These are phyloP conservation scores for Allophyes oxyacanthae DNA, from an alignment of 2,888 invertebrate species.

Conservation along the genomic window DNA sequence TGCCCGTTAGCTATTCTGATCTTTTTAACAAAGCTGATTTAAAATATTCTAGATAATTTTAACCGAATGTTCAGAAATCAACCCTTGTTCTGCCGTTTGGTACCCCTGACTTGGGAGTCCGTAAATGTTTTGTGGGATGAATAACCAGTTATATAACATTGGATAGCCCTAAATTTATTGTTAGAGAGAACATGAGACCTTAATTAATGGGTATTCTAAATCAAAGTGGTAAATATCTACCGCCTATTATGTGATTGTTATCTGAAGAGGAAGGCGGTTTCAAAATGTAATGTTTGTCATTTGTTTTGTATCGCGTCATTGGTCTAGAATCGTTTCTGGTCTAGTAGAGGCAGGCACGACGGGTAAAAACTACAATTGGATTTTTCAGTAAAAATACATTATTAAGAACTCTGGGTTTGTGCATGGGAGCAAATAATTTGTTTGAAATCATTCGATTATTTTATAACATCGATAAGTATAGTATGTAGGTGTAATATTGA, in stretches of 20 bases:
- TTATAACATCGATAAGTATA: no score
- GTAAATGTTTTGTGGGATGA: conserved; percentile 40
- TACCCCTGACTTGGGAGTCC: conserved; percentile 32
- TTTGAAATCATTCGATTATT: no score
- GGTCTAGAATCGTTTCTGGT: background rate
- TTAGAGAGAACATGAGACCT: conserved; percentile 45
- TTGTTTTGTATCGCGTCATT: background rate
- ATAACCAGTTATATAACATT: conserved; percentile 48
- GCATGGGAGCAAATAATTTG: no score
- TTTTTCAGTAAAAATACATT: background rate
- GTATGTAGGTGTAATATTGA: no score
- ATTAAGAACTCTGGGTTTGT: background rate
- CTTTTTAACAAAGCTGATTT: no score
- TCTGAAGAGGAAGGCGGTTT: conserved; percentile 11
- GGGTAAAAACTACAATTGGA: no score
- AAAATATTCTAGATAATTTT: no score
- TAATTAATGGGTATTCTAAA: conserved; percentile 49
- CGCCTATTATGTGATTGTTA: conserved; percentile 33
- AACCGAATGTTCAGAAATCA: no score
- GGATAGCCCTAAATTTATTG: conserved; percentile 54
- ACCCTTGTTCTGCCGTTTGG: conserved; percentile 24
- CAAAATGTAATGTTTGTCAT: background rate
- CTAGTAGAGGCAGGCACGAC: no score
- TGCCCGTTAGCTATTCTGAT: no score
- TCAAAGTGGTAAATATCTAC: conserved; percentile 44